Percentiles rank a stretch among this genome's conserved stretches.
Conservation (phyloP, 2,797 vertebrate genomes). For the Petrocephalus schoutedeni region DNA sequence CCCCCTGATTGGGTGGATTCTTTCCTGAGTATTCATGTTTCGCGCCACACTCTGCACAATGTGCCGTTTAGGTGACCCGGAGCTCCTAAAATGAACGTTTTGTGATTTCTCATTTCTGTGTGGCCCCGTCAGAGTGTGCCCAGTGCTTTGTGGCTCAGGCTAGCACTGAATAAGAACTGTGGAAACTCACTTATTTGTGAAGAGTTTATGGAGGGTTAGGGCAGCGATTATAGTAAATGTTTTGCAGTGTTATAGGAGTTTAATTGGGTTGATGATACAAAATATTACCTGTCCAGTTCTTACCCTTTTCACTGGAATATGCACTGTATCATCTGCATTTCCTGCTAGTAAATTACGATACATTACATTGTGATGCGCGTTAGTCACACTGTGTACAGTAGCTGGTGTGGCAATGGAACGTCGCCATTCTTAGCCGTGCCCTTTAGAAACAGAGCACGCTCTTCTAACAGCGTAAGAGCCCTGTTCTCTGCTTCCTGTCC, state of each 20-base stretch:
- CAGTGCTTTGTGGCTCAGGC: not conserved
- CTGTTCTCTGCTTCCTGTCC: constrained; percentile 9
- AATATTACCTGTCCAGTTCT: not conserved
- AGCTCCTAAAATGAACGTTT: not conserved
- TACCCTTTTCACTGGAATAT: not conserved
- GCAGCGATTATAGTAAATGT: not conserved
- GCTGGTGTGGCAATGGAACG: not conserved
- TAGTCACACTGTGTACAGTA: not conserved
- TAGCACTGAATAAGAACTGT: not conserved
- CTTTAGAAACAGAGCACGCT: constrained; percentile 2
- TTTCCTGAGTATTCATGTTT: not conserved
- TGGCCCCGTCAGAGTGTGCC: not conserved
- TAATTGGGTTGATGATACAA: not conserved
- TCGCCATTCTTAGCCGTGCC: not conserved
- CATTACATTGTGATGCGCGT: not conserved
- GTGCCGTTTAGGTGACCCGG: not conserved
- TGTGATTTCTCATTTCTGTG: not conserved
- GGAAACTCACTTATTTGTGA: not conserved
- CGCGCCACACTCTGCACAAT: not conserved
- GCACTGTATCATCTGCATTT: constrained; percentile 1
- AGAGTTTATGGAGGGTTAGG: not conserved
- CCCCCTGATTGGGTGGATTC: not conserved
- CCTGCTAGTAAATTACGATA: not conserved
- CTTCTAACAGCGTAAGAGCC: not conserved
- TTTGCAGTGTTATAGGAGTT: not conserved